phyloP scores from a whole-genome alignment of 1,140 invertebrate species.

The Doryteuthis pealeii region DNA sequence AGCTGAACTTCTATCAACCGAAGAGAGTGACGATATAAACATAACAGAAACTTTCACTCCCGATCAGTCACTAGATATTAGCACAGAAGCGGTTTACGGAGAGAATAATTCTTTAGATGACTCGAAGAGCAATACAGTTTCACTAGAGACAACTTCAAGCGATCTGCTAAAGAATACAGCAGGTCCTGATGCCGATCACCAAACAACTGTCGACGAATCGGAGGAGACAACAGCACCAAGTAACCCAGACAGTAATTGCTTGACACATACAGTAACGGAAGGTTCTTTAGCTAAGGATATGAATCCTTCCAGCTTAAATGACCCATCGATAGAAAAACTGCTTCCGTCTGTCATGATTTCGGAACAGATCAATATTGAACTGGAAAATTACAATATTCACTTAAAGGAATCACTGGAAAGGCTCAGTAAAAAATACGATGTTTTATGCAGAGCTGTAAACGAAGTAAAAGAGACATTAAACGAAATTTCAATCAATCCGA shows the following conservation, averaged over 20 bases:
- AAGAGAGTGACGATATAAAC: no score
- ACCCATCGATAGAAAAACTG: background rate
- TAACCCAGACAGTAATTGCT: background rate
- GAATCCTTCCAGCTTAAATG: background rate
- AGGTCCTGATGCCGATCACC: background rate
- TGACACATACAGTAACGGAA: background rate
- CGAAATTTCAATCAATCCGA: no score
- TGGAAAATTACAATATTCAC: background rate
- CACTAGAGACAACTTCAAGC: no score
- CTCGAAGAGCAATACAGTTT: no score
- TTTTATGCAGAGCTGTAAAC: background rate
- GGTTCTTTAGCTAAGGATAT: background rate
- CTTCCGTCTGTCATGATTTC: background rate
- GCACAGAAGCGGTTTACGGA: no score
- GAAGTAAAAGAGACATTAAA: no score
- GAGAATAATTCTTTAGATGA: no score
- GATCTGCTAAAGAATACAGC: no score
- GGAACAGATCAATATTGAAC: background rate
- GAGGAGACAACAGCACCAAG: background rate
- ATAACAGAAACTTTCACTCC: no score
- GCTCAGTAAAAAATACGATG: background rate
- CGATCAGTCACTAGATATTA: no score
- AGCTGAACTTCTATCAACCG: no score
- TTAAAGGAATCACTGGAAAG: background rate
- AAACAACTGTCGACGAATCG: background rate